phyloP scores from a whole-genome alignment of 2,888 invertebrate genomes.

The Dynastes hyllus region DNA sequence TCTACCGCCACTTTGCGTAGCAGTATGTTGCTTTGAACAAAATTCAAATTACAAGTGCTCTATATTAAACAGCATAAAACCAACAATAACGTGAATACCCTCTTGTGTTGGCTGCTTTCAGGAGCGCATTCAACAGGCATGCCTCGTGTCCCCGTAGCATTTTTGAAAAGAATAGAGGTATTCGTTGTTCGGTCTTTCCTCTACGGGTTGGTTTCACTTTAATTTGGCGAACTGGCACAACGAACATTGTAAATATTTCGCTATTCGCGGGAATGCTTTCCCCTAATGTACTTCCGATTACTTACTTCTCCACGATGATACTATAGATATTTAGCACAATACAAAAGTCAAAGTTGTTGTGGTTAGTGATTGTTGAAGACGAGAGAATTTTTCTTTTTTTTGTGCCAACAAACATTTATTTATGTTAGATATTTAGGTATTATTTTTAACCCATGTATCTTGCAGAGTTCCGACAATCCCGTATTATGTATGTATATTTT shows the following conservation, averaged over 20 bases:
- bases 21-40: constrained; percentile 12
- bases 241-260: constrained; percentile 20
- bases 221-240: constrained; percentile 23
- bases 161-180: constrained; percentile 15
- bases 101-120: constrained; percentile 10
- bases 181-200: constrained; percentile 13
- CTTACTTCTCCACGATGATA: background rate
- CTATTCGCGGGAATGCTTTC: background rate
- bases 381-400: no score
- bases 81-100: constrained; percentile 37
- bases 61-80: constrained; percentile 14
- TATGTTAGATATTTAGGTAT: no score
- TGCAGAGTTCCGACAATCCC: no score
- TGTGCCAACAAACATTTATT: no score
- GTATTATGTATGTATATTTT: no score
- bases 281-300: background rate
- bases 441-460: no score
- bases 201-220: constrained; percentile 15
- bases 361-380: no score
- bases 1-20: background rate
- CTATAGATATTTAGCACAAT: background rate
- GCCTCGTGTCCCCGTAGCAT: background rate
- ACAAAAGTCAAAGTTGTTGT: background rate
- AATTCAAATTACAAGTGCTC: constrained; percentile 27
- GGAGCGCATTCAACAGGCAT: constrained; percentile 24